Percentiles rank a stretch among this genome's conserved stretches.
Conservation (phyloP, 1,140 invertebrate genomes). For the Coenobita brevimanus region DNA sequence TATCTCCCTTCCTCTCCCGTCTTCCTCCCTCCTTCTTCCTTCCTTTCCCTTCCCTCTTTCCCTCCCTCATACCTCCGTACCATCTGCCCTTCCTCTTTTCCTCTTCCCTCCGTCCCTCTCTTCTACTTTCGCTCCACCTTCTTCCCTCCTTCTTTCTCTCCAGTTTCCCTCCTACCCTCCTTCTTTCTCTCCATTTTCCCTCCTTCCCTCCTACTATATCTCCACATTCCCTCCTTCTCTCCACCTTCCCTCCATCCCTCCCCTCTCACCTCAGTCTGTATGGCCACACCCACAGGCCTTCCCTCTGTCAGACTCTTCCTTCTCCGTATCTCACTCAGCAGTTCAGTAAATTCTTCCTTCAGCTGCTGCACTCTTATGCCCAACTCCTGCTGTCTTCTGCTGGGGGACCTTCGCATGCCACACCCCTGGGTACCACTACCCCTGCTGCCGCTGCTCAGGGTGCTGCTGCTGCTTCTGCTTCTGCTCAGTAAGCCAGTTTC, state of each 20-base stretch:
- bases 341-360: slow-evolving; percentile 76
- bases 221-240: no score
- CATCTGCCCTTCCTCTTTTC: neutral
- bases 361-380: slow-evolving; percentile 74
- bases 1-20: no score
- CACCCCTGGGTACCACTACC: neutral
- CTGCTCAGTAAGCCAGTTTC: slow-evolving; percentile 45
- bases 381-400: slow-evolving; percentile 68
- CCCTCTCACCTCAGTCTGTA: slow-evolving; percentile 42
- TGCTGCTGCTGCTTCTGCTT: neutral
- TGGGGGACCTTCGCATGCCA: neutral
- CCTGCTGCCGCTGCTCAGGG: neutral
- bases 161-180: neutral
- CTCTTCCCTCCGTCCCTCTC: neutral
- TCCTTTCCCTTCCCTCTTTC: neutral
- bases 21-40: neutral
- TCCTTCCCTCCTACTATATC: no score
- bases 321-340: slow-evolving; percentile 75
- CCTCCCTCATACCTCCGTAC: neutral
- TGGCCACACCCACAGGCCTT: slow-evolving; percentile 42
- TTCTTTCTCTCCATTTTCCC: neutral
- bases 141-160: neutral
- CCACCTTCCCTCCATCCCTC: neutral
- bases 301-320: slow-evolving; percentile 74
- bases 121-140: neutral